Percentiles rank a stretch among this genome's conserved stretches.
phyloP scores from a whole-genome alignment of 2,113 vertebrate species.

The sheep (Ovis aries) region DNA sequence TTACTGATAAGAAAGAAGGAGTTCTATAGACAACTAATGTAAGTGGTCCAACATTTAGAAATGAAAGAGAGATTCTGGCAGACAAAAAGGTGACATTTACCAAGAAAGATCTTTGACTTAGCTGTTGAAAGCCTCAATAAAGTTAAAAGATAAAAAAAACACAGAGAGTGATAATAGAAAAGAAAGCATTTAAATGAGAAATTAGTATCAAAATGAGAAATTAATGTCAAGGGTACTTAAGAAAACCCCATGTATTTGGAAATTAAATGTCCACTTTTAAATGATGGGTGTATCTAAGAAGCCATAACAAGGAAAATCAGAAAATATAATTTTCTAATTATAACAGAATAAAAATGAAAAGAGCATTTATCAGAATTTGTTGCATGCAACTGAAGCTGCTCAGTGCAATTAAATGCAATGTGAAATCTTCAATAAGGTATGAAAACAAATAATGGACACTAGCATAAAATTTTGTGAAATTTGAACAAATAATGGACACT shows the following conservation, averaged over 20 bases:
- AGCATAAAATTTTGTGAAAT: not conserved
- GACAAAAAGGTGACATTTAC: not conserved
- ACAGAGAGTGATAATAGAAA: not conserved
- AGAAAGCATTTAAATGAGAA: not conserved
- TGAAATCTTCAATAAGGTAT: not conserved
- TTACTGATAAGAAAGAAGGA: not conserved
- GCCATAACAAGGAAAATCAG: not conserved
- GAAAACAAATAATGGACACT: not conserved
- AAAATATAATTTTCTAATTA: not conserved
- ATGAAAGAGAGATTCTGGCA: not conserved
- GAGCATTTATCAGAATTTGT: not conserved
- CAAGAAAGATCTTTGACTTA: not conserved
- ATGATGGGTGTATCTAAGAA: not conserved
- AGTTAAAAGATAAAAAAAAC: not conserved
- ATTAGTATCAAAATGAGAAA: not conserved
- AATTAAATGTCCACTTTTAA: not conserved
- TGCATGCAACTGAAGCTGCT: not conserved
- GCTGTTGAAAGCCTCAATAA: not conserved
- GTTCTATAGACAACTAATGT: not conserved
- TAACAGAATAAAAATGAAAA: not conserved
- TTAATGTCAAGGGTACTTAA: not conserved
- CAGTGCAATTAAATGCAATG: not conserved
- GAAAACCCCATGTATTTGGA: not conserved
- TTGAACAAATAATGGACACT: not conserved
- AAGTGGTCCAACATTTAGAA: not conserved